phyloP scores from a whole-genome alignment of 2,113 vertebrate species.

The Pyxicephalus adspersus region DNA sequence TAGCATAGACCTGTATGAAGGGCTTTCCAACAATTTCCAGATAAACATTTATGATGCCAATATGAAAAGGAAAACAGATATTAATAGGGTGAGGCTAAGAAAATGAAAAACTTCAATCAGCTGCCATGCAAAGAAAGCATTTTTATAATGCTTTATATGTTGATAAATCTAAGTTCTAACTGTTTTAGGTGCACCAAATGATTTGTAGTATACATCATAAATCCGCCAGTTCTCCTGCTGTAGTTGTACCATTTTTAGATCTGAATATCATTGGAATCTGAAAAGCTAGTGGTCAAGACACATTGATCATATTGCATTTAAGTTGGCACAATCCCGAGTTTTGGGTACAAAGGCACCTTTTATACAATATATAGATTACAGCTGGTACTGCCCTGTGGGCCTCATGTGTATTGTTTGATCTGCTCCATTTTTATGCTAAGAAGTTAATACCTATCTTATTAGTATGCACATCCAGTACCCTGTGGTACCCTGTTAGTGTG shows the following conservation, averaged over 20 bases:
- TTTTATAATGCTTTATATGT: too few species aligned
- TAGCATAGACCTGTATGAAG: not conserved
- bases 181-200: too few species aligned
- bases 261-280: slow-evolving; percentile 8
- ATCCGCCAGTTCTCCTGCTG: not conserved
- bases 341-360: slow-evolving; percentile 14
- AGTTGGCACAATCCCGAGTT: not conserved
- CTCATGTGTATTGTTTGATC: slow-evolving; percentile 2
- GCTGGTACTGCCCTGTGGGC: slow-evolving; percentile 21
- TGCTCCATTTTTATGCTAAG: not conserved
- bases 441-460: slow-evolving; percentile 16
- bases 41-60: not conserved
- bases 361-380: not conserved
- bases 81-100: not conserved
- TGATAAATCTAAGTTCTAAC: too few species aligned
- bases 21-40: not conserved
- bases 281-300: not conserved
- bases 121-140: too few species aligned
- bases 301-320: not conserved
- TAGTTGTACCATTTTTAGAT: not conserved
- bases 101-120: too few species aligned
- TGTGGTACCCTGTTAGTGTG: not conserved
- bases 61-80: not conserved
- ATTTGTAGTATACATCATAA: not conserved
- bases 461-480: not conserved